Conservation (phyloP, 1,140 invertebrate genomes). For the Hormaphis cornu region DNA sequence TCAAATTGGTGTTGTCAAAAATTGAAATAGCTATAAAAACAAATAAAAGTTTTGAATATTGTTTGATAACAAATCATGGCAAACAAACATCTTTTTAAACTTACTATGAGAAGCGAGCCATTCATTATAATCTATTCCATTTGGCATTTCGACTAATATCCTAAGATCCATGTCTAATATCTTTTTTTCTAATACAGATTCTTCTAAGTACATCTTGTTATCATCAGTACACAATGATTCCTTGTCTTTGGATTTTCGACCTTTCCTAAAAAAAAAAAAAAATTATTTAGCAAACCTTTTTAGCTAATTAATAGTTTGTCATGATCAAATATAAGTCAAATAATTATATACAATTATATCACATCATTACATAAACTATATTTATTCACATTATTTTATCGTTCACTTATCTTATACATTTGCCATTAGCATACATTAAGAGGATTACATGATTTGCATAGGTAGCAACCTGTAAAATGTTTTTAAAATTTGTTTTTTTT, state of each 20-base stretch:
- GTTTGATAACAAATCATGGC: background rate
- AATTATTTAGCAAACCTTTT: constrained; percentile 36
- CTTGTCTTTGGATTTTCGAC: constrained; percentile 83
- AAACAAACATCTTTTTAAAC: constrained; percentile 43
- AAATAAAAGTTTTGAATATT: background rate
- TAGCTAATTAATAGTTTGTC: background rate
- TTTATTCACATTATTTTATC: too few species aligned
- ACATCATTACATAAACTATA: background rate
- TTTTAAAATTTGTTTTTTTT: too few species aligned
- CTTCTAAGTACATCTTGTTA: constrained; percentile 89
- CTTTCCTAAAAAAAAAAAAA: constrained; percentile 65
- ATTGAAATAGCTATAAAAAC: constrained; percentile 79
- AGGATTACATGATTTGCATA: too few species aligned
- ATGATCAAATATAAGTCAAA: background rate
- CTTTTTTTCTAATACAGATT: constrained; percentile 82
- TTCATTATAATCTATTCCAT: constrained; percentile 92
- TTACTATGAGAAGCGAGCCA: constrained; percentile 96
- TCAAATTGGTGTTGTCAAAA: constrained; percentile 95
- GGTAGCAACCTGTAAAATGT: too few species aligned
- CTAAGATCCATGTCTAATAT: constrained; percentile 85
- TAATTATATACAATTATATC: background rate
- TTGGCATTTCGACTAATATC: constrained; percentile 83
- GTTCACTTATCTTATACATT: too few species aligned
- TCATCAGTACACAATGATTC: constrained; percentile 52
- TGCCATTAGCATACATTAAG: too few species aligned